These are phyloP conservation scores for Galemys pyrenaicus DNA, from an alignment of 2,113 vertebrate genomes.

Conservation along the genomic window DNA sequence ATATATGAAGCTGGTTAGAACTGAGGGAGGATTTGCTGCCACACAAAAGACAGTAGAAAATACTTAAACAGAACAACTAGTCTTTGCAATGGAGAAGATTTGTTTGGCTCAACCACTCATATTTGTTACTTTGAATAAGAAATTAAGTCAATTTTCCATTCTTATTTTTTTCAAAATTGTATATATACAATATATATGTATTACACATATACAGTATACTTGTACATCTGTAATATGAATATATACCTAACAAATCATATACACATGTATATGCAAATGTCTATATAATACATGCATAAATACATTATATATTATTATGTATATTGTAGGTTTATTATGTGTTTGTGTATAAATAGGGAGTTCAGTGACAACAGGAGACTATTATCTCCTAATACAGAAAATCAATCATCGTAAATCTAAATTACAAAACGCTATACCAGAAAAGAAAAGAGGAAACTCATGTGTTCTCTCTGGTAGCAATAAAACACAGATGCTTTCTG, in stretches of 20 bases:
- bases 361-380: neutral
- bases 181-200: neutral
- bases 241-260: neutral
- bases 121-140: neutral
- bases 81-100: neutral
- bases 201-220: neutral
- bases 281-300: neutral
- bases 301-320: neutral
- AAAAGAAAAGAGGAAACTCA: conserved; percentile 15
- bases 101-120: neutral
- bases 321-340: neutral
- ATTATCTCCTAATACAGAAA: neutral
- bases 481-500: neutral
- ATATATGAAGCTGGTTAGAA: neutral
- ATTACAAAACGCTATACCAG: neutral
- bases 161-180: neutral
- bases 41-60: neutral
- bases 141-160: neutral
- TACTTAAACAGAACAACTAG: neutral
- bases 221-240: neutral
- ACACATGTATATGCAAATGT: neutral
- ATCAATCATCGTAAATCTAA: neutral
- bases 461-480: neutral
- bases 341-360: neutral
- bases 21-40: neutral